Conservation (phyloP, 2,113 vertebrate genomes). For the Coptodon rendalli region DNA sequence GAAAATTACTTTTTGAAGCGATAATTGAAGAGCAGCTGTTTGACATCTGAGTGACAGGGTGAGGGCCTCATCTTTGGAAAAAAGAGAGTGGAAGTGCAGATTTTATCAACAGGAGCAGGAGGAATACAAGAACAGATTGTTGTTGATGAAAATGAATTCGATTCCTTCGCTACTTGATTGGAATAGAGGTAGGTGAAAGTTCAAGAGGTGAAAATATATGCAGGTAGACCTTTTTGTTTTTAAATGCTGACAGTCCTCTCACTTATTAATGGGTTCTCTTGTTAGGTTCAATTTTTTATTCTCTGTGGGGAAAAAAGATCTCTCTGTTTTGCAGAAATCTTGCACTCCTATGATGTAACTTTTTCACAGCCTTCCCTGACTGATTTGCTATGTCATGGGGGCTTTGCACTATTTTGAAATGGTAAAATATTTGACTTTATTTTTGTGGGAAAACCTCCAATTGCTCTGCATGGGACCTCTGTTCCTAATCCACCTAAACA, state of each 20-base stretch:
- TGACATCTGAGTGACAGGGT: not conserved
- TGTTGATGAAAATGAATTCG: not conserved
- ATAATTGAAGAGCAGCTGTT: not conserved
- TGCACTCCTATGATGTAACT: slow-evolving; percentile 8
- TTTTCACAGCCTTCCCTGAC: slow-evolving; percentile 7
- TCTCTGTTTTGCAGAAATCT: not conserved
- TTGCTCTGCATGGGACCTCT: not conserved
- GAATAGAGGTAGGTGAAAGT: not conserved
- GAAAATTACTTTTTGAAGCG: not conserved
- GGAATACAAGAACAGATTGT: not conserved
- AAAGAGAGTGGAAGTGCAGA: not conserved
- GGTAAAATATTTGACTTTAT: not conserved
- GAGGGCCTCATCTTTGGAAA: not conserved
- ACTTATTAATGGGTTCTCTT: not conserved
- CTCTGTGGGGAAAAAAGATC: not conserved
- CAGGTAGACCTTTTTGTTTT: not conserved
- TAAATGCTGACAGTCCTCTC: not conserved
- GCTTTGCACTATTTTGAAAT: not conserved
- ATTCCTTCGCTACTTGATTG: not conserved
- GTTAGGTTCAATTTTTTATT: not conserved
- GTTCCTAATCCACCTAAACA: not conserved
- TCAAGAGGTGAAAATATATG: not conserved
- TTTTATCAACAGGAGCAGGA: not conserved
- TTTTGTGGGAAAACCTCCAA: not conserved
- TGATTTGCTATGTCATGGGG: not conserved